A percentile compares a stretch with the other conserved stretches of the same genome.
phyloP scores from a whole-genome alignment of 2,797 vertebrate genomes.

The Dendrocincla fuliginosa region DNA sequence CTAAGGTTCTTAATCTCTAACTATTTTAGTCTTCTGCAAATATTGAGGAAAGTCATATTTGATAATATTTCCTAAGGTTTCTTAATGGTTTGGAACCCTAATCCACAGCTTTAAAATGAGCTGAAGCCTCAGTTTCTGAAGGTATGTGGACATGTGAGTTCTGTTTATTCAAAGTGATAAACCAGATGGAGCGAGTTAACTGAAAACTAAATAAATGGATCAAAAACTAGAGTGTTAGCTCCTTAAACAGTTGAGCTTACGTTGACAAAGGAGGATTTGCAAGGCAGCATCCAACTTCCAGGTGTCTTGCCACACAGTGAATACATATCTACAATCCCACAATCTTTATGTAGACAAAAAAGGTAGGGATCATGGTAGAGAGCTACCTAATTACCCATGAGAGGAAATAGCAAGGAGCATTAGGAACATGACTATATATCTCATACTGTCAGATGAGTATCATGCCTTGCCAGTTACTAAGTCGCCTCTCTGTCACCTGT shows the following conservation, averaged over 20 bases:
- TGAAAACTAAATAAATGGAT: not conserved
- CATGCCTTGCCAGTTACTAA: not conserved
- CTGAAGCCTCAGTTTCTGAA: not conserved
- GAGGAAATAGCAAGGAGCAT: not conserved
- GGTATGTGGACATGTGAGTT: not conserved
- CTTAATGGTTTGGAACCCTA: not conserved
- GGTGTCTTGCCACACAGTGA: not conserved
- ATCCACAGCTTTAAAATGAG: not conserved
- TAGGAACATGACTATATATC: not conserved
- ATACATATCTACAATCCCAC: not conserved
- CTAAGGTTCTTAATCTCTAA: not conserved
- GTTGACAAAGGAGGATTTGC: not conserved
- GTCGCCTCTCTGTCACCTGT: not conserved
- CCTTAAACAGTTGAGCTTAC: not conserved
- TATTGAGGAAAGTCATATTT: not conserved
- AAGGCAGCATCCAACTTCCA: not conserved
- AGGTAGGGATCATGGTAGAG: not conserved
- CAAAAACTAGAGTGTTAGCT: not conserved
- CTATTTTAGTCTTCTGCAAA: constrained; percentile 35
- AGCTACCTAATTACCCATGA: not conserved
- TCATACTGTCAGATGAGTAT: not conserved
- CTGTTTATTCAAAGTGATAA: not conserved
- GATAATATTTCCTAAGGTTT: not conserved
- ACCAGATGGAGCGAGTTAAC: not conserved
- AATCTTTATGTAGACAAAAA: not conserved